phyloP scores from a whole-genome alignment of 2,888 invertebrate genomes.

The Ornithoptera alexandrae region DNA sequence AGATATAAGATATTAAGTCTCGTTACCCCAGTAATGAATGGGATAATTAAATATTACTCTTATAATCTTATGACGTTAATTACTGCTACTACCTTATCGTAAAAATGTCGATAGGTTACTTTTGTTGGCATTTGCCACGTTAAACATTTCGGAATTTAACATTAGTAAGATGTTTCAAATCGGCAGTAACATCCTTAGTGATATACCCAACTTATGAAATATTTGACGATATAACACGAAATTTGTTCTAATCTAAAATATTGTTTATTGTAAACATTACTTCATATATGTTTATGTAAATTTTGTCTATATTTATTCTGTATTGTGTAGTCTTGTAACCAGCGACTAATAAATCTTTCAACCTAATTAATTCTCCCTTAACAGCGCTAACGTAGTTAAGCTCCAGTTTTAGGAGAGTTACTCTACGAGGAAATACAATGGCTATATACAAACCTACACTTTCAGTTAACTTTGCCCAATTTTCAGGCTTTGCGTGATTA shows the following conservation, averaged over 20 bases:
- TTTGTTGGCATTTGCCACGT: too few species aligned
- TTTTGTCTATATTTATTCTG: not conserved
- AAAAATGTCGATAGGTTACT: too few species aligned
- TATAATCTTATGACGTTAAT: too few species aligned
- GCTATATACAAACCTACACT: conserved; percentile 20
- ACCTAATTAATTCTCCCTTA: conserved; percentile 29
- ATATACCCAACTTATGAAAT: not conserved
- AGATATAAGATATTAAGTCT: too few species aligned
- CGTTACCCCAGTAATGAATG: too few species aligned
- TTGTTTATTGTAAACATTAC: not conserved
- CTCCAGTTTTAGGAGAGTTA: conserved; percentile 23
- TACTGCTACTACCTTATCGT: too few species aligned
- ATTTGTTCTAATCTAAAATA: not conserved
- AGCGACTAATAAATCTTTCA: conserved; percentile 24
- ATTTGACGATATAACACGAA: not conserved
- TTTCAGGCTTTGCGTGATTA: not conserved
- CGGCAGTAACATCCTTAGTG: too few species aligned
- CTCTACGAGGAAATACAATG: conserved; percentile 19
- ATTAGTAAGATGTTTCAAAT: too few species aligned
- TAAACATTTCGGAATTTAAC: too few species aligned
- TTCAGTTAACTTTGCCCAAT: conserved; percentile 12
- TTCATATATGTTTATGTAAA: not conserved
- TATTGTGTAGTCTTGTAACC: conserved; percentile 7
- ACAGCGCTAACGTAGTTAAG: conserved; percentile 24
- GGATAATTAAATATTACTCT: too few species aligned